A percentile compares a stretch with the other conserved stretches of the same genome.
phyloP scores from a whole-genome alignment of 2,888 invertebrate species.

The Ctenicera cuprea region DNA sequence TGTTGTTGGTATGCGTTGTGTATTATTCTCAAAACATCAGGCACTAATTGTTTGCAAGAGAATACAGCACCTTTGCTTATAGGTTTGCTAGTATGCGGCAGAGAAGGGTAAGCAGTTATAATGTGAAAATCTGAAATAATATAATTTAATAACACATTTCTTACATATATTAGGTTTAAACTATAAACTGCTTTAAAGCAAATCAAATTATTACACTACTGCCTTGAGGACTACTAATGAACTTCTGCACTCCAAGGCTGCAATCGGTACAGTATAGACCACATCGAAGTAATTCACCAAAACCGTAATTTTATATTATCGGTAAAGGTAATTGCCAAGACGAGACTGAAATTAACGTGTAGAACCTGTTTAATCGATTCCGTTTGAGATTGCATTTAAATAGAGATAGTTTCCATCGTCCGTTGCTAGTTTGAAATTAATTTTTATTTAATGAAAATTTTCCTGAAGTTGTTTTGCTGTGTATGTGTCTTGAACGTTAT shows the following conservation, averaged over 20 bases:
- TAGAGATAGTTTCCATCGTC: background rate
- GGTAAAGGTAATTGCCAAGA: constrained; percentile 40
- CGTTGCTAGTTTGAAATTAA: background rate
- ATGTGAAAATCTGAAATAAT: no score
- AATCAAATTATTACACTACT: background rate
- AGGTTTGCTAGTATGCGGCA: no score
- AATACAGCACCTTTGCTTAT: no score
- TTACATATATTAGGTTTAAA: no score
- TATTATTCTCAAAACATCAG: no score
- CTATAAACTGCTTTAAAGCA: background rate
- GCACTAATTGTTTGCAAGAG: no score
- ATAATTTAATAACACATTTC: no score
- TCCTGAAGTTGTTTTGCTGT: no score
- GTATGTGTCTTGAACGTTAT: no score
- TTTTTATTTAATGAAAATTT: background rate
- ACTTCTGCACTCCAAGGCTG: background rate
- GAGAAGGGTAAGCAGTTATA: no score
- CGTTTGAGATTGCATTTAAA: background rate
- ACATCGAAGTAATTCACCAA: constrained; percentile 18
- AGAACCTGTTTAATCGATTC: constrained; percentile 37
- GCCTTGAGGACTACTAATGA: background rate
- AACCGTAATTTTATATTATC: constrained; percentile 39
- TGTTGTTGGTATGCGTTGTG: no score
- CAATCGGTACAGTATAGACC: constrained; percentile 16
- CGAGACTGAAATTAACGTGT: constrained; percentile 35